Evolutionary conservation across 1,140 invertebrate genomes (phyloP), one percentile per base, ranked within the genome.

Genomic region (Drosophila punjabiensis): DNA sequence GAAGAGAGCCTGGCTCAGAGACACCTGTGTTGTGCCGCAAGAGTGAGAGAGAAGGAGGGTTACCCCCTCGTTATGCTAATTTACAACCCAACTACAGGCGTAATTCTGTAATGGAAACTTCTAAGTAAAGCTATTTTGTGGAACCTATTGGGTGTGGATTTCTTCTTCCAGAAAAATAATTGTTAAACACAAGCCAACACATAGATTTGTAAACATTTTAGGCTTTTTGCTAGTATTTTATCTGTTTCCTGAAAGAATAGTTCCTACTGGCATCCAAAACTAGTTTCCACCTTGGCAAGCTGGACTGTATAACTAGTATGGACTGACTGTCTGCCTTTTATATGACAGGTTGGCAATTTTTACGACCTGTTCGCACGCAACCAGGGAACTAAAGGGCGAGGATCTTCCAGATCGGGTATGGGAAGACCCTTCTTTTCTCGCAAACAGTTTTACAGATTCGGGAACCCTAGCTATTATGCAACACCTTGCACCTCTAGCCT

Each of bases 51-150:
- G 65, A 45, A 35, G n/a, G 30, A 35, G 66, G 18, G 43, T 18
- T 53, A 20, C 47, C 41, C 41, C 74, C 30, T 37, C 39, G 45
- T 69, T 73, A 88, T 88, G 84, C 77, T 89, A 88, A 88, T 89
- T 68, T 20, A 41, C 39, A 67, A 7, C 39, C 41, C 39, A 76
- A 56, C 50, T 56, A 71, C 68, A 47, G 63, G 13, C 9, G 18
- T 18, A 8, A 28, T 41, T 55, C 56, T 63, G 30, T 69, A 83
- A 73, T 61, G 39, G 14, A 5, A 24, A 62, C 30, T 37, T 45
- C 48, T 37, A 18, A 5, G 41, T 18, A 9, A 18, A 18, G 2
- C 37, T 43, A 18, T 18, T 43, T 43, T 18, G n/a, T 16, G 0
- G 33, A 11, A 13, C 33, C 11, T 35, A 35, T 39, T 16, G 37